Evolutionary conservation across 2,113 vertebrate species (phyloP).

Genomic region (Hippopotamus amphibius): DNA sequence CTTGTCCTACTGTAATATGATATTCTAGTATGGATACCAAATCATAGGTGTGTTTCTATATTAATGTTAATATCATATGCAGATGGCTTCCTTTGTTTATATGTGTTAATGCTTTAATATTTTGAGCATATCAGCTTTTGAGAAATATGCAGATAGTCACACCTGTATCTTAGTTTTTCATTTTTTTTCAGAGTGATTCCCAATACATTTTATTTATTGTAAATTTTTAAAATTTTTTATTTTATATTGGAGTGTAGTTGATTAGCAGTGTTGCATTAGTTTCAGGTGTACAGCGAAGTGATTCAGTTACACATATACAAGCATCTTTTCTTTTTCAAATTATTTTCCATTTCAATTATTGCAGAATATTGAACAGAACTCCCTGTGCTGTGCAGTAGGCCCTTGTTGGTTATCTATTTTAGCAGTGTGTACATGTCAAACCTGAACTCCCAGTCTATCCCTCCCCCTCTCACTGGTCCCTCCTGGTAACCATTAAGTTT

Average conservation of each 20-base stretch:
- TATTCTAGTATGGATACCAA: not conserved
- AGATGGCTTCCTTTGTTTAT: not conserved
- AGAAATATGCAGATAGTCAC: not conserved
- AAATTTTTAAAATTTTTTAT: not conserved
- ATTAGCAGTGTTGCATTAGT: not conserved
- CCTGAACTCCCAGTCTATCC: not conserved
- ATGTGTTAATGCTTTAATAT: not conserved
- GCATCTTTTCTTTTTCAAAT: not conserved
- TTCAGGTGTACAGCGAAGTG: not conserved
- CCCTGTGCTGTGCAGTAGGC: not conserved
- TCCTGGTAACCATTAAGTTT: not conserved
- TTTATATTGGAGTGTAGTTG: not conserved
- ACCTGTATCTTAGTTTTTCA: conserved; percentile 23
- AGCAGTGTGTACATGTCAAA: not conserved
- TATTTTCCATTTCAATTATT: not conserved
- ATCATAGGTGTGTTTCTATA: not conserved
- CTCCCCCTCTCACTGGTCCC: not conserved
- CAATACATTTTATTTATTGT: not conserved
- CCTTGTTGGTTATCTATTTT: not conserved
- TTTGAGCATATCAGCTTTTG: conserved; percentile 36
- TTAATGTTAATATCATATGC: conserved; percentile 1
- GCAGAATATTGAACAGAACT: not conserved
- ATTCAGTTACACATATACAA: not conserved
- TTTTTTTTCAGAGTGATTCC: not conserved
- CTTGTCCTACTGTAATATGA: not conserved